These are phyloP conservation scores for Muraenolepis orangiensis DNA, from an alignment of 2,797 vertebrate species.

Conservation along the genomic window DNA sequence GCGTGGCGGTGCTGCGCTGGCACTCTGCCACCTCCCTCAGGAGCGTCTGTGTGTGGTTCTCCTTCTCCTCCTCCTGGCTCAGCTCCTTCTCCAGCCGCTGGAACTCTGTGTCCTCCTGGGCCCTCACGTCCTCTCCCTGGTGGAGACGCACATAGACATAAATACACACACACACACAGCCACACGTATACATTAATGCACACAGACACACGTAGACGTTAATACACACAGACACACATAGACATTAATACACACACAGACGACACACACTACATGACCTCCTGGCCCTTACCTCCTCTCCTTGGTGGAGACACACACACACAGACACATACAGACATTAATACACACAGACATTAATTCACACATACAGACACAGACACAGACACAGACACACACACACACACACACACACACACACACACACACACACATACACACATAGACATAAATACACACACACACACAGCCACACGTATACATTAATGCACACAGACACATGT, in stretches of 20 bases:
- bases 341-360: background rate
- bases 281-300: too few relatives aligned
- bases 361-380: background rate
- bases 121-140: conserved; percentile 80
- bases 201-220: background rate
- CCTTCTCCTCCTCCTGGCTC: conserved; percentile 87
- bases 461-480: too few relatives aligned
- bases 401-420: too few relatives aligned
- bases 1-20: conserved; percentile 82
- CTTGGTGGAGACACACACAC: background rate
- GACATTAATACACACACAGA: too few relatives aligned
- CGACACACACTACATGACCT: background rate
- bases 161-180: background rate
- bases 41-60: conserved; percentile 82
- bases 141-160: conserved; percentile 23
- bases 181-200: background rate
- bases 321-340: too few relatives aligned
- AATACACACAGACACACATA: too few relatives aligned
- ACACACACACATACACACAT: too few relatives aligned
- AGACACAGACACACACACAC: too few relatives aligned
- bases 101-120: conserved; percentile 90
- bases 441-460: too few relatives aligned
- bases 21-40: conserved; percentile 86
- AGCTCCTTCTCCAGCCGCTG: conserved; percentile 90
- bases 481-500: too few relatives aligned